These are phyloP conservation scores for Pituophis catenifer DNA, from an alignment of 2,113 vertebrate species.

Conservation along the genomic window DNA sequence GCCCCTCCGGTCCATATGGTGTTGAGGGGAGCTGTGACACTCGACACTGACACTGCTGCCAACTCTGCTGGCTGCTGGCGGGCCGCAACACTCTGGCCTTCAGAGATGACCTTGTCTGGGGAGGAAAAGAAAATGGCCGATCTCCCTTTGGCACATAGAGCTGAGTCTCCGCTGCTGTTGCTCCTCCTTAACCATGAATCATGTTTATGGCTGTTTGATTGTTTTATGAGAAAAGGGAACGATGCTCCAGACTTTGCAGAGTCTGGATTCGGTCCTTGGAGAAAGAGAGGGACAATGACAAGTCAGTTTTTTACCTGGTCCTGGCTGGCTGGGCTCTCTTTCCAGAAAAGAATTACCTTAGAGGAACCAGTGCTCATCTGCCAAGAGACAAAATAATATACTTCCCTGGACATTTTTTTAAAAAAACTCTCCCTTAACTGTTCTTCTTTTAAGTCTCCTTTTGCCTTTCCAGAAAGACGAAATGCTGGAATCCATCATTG, in stretches of 20 bases:
- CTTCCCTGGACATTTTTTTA: background rate
- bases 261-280: slow-evolving; percentile 28
- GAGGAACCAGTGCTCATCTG: too few relatives aligned
- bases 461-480: background rate
- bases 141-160: background rate
- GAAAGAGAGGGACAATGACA: background rate
- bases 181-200: slow-evolving; percentile 15
- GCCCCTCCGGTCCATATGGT: too few relatives aligned
- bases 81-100: background rate
- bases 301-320: background rate
- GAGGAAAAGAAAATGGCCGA: background rate
- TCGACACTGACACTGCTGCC: too few relatives aligned
- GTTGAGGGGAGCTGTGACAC: too few relatives aligned
- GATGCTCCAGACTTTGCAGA: background rate
- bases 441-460: background rate
- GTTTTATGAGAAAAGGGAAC: slow-evolving; percentile 23
- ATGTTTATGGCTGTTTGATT: slow-evolving; percentile 20
- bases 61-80: too few relatives aligned
- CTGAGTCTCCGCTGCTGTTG: background rate
- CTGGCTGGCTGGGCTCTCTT: background rate
- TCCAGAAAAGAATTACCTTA: background rate
- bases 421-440: background rate
- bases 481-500: background rate
- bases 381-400: background rate
- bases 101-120: background rate